Evolutionary conservation across 2,797 vertebrate genomes (phyloP).

Genomic region (Myiothlypis coronata): DNA sequence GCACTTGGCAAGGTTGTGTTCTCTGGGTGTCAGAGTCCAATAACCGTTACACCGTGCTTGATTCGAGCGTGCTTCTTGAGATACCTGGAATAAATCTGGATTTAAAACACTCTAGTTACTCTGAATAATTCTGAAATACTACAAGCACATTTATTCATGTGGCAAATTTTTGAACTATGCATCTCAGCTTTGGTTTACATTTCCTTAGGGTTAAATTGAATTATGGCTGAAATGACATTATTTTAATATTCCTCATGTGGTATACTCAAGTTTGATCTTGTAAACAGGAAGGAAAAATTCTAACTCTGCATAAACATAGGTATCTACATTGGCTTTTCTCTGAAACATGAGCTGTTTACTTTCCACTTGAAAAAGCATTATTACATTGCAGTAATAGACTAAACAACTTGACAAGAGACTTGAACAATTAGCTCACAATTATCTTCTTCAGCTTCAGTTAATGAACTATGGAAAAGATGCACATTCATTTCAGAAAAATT

Average conservation of each 20-base stretch:
- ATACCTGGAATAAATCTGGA: not conserved
- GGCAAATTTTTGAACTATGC: not conserved
- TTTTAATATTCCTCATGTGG: not conserved
- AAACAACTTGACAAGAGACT: not conserved
- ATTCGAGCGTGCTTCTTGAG: accelerated
- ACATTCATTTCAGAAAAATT: not conserved
- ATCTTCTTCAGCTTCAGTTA: not conserved
- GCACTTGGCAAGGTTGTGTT: not conserved
- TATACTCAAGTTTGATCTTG: not conserved
- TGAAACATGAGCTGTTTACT: slow-evolving; percentile 2
- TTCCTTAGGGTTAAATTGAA: not conserved
- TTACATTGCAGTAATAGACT: not conserved
- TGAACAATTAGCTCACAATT: not conserved
- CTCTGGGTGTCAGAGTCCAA: not conserved
- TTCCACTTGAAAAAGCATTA: not conserved
- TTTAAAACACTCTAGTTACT: not conserved
- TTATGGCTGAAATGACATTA: not conserved
- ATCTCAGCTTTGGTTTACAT: not conserved
- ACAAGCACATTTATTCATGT: not conserved
- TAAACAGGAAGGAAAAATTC: not conserved
- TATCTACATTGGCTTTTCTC: not conserved
- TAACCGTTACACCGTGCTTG: not conserved
- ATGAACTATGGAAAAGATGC: not conserved
- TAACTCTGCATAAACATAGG: not conserved
- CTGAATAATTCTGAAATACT: not conserved